Evolutionary conservation across 2,888 invertebrate genomes (phyloP).

Genomic region (Acanthosepion lycidas): DNA sequence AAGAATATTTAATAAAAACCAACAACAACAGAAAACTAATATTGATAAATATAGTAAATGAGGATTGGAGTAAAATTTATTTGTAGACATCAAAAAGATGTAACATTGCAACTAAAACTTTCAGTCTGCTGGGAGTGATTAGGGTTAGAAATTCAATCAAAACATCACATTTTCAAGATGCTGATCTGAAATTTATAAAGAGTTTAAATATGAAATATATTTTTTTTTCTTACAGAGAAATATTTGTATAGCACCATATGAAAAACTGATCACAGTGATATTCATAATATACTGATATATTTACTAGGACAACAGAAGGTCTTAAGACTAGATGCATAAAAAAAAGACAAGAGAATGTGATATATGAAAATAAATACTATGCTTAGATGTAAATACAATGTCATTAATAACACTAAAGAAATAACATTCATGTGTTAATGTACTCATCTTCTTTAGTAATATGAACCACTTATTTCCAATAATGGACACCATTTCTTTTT

Average conservation of each 20-base stretch:
- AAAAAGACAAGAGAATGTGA: not conserved
- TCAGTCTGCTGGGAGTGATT: not conserved
- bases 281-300: not conserved
- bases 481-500: too few species aligned
- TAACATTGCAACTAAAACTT: not conserved
- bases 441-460: too few species aligned
- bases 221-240: not conserved
- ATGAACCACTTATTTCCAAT: too few species aligned
- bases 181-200: not conserved
- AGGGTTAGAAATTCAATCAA: slow-evolving; percentile 20
- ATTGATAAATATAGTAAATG: not conserved
- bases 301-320: not conserved
- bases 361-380: not conserved
- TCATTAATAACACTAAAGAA: too few species aligned
- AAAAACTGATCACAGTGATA: not conserved
- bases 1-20: too few species aligned
- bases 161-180: slow-evolving; percentile 33
- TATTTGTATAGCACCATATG: slow-evolving; percentile 12
- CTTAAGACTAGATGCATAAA: not conserved
- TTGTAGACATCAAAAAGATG: slow-evolving; percentile 7
- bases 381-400: too few species aligned
- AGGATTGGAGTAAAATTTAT: not conserved
- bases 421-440: too few species aligned
- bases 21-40: slow-evolving; percentile 20
- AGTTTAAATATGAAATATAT: not conserved